Evolutionary conservation across 2,797 vertebrate genomes (phyloP).

Genomic region (Prionace glauca): DNA sequence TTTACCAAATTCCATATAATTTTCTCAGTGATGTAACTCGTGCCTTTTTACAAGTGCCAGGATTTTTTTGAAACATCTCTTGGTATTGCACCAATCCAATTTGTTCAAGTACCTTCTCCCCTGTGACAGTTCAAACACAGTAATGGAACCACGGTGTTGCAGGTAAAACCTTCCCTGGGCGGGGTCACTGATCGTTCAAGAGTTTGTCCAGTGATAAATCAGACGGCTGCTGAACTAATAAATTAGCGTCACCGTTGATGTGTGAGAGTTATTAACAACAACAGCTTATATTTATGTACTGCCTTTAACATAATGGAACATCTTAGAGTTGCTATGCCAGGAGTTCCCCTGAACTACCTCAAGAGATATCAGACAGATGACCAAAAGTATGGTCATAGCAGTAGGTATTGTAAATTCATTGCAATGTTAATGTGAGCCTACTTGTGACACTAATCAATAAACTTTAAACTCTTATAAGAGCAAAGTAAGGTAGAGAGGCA

Average conservation of each 20-base stretch:
- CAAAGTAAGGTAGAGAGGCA: background rate
- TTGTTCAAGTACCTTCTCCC: background rate
- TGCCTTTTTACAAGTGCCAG: background rate
- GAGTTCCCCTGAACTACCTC: background rate
- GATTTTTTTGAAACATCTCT: background rate
- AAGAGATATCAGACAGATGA: background rate
- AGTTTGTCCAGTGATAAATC: background rate
- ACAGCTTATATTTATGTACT: background rate
- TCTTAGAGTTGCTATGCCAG: no score
- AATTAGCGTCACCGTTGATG: background rate
- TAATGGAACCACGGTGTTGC: background rate
- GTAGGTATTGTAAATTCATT: background rate
- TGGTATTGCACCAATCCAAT: background rate
- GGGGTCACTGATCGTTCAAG: no score
- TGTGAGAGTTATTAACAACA: no score
- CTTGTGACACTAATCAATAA: no score
- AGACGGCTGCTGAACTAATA: background rate
- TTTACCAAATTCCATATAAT: constrained; percentile 29
- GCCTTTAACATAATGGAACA: background rate
- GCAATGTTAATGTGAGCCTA: no score
- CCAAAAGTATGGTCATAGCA: background rate
- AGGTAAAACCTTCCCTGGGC: background rate
- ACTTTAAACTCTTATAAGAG: background rate
- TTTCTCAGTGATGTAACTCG: constrained; percentile 31
- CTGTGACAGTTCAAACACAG: no score